Base-by-base conservation (phyloP, 2,797 vertebrate species). In the Cirrhinus molitorella region DNA sequence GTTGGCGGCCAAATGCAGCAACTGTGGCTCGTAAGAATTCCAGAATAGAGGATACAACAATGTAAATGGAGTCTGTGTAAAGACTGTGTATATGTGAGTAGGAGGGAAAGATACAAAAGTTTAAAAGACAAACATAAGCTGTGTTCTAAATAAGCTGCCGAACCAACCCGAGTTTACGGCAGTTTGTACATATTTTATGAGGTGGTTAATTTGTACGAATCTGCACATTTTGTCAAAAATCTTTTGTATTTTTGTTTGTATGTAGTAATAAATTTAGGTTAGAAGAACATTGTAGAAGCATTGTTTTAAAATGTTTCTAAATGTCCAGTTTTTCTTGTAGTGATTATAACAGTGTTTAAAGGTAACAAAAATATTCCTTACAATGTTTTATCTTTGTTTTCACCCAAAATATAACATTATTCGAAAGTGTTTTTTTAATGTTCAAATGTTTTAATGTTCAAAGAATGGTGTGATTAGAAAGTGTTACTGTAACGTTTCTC, bases 31-130 rank as follows among this genome's bases (percentile, higher is more conserved):
- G 71, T 63, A 75, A 74, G 51, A 67, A 57, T 74, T 83, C 59
- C 67, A 72, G 70, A 68, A 76, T 74, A 28, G 57, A 78, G 51
- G 65, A 86, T 8, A 85, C n/a, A 80, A 68, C 74, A 71, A 80
- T 72, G 71, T 77, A 77, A 65, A 81, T 16, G 17, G 61, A 25
- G 31, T 87, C 74, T 85, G 85, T 83, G 51, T 63, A 59, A 61
- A 59, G 65, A 55, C 5, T 78, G 28, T 67, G 47, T 45, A 85
- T 55, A 34, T 43, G 23, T 7, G 43, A 49, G 45, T 31, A 5
- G 17, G 31, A 51, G 31, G 2, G 43, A 51, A 1, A 45, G 9
- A 19, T 19, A 25, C 11, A n/a, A 34, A 79, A 21, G 55, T 43
- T 17, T 3, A 6, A 59, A 61, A 28, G 55, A 47, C 34, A 57